These are phyloP conservation scores for Psylliodes chrysocephalus DNA, from an alignment of 2,888 invertebrate species.

Conservation along the genomic window DNA sequence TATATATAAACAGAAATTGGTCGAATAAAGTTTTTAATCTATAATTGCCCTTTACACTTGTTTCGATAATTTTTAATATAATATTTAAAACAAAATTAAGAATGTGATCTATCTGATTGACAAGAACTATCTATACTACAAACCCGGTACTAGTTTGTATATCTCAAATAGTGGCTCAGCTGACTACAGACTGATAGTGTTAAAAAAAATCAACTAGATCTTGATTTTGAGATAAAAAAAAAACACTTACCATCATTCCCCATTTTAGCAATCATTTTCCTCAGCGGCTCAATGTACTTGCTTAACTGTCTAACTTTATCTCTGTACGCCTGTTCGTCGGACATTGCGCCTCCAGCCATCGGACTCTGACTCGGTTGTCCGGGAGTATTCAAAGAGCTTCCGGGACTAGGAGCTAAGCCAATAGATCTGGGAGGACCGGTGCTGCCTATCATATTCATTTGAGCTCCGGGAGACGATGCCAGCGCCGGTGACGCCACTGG, in stretches of 20 bases:
- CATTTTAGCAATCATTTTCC: slow-evolving; percentile 89
- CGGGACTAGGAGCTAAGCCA: slow-evolving; percentile 82
- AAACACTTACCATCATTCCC: slow-evolving; percentile 79
- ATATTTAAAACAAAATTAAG: no score
- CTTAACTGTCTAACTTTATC: slow-evolving; percentile 94
- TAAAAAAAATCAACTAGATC: no score
- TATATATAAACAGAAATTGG: no score
- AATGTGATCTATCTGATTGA: no score
- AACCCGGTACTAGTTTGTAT: no score
- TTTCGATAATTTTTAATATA: no score
- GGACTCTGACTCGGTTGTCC: slow-evolving; percentile 64
- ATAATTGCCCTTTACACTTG: no score
- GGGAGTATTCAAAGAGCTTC: slow-evolving; percentile 85
- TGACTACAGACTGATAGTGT: no score
- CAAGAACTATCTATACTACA: no score
- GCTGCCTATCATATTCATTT: slow-evolving; percentile 69
- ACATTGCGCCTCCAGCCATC: slow-evolving; percentile 73
- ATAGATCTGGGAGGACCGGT: slow-evolving; percentile 69
- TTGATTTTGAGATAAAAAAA: no score
- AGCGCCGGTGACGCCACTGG: slow-evolving; percentile 75
- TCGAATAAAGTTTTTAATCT: no score
- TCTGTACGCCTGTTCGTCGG: slow-evolving; percentile 90
- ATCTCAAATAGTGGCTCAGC: no score
- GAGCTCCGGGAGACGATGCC: slow-evolving; percentile 75
- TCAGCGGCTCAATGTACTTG: slow-evolving; percentile 92